Percentiles rank a stretch among this genome's conserved stretches.
These are phyloP conservation scores for Drepanosiphum platanoidis DNA, from an alignment of 2,888 invertebrate genomes.

Conservation along the genomic window DNA sequence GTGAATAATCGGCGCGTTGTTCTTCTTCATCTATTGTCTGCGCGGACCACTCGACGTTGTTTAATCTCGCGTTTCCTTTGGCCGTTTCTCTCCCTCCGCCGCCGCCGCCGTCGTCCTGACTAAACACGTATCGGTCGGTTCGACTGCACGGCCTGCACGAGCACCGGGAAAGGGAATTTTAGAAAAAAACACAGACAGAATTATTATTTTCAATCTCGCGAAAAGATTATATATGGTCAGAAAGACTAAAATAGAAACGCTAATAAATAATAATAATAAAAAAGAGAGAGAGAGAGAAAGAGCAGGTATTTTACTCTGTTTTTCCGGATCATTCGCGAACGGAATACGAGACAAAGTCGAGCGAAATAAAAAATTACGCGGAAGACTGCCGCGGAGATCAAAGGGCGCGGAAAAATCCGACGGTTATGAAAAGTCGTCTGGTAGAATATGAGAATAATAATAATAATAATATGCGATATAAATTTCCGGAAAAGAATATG, in stretches of 20 bases:
- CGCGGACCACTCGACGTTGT: neutral
- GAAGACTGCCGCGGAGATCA: slow-evolving; percentile 5
- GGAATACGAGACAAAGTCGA: neutral
- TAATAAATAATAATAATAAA: too few relatives aligned
- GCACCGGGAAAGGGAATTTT: too few relatives aligned
- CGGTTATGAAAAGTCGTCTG: slow-evolving; percentile 5
- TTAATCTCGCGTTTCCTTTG: neutral
- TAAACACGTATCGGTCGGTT: slow-evolving; percentile 9
- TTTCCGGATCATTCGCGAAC: slow-evolving; percentile 18
- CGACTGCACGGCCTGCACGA: neutral
- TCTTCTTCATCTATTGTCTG: neutral
- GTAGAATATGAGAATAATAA: too few relatives aligned
- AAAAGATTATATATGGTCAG: neutral
- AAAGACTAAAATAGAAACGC: too few relatives aligned
- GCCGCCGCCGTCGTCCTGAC: too few relatives aligned
- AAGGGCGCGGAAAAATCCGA: slow-evolving; percentile 11
- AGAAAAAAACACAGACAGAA: neutral
- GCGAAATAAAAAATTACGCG: neutral
- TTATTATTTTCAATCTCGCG: neutral
- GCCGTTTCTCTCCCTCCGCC: neutral
- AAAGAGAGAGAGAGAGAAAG: neutral
- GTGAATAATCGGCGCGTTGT: neutral
- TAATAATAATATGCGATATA: too few relatives aligned
- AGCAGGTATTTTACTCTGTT: neutral
- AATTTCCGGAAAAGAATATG: slow-evolving; percentile 3